Evolutionary conservation across 1,140 invertebrate genomes (phyloP).

Genomic region (Conus betulinus): DNA sequence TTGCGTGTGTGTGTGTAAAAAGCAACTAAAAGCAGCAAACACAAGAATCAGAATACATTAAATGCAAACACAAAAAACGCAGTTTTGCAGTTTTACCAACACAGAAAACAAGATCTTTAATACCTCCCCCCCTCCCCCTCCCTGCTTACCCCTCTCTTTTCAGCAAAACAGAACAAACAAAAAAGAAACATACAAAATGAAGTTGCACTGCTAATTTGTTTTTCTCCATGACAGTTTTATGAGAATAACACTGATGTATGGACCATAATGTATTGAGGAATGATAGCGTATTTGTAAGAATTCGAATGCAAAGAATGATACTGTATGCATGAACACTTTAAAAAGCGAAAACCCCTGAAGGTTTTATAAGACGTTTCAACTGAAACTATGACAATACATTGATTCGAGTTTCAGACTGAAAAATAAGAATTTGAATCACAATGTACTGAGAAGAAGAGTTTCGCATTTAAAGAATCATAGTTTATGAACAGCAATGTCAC

Average conservation of each 20-base stretch:
- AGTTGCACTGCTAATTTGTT: background rate
- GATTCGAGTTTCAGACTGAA: too few species aligned
- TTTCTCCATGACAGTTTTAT: background rate
- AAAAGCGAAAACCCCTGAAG: background rate
- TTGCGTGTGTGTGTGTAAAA: too few species aligned
- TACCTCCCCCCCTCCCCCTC: too few species aligned
- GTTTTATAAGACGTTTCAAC: background rate
- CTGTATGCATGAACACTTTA: background rate
- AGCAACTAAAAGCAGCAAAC: too few species aligned
- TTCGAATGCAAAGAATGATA: background rate
- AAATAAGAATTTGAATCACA: too few species aligned
- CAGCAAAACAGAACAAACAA: background rate
- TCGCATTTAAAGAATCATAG: too few species aligned
- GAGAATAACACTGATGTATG: background rate
- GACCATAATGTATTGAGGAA: background rate
- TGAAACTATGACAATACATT: background rate
- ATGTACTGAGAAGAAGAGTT: too few species aligned
- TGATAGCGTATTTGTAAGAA: background rate
- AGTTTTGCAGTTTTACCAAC: background rate
- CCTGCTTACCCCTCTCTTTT: too few species aligned
- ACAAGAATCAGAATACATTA: background rate
- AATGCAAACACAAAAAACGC: background rate
- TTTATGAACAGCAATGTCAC: too few species aligned
- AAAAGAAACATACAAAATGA: background rate
- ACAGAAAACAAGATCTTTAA: background rate